A percentile compares a stretch with the other conserved stretches of the same genome.
Conservation (phyloP, 35 echinoderm and acorn worm genomes). For the Lytechinus pictus region DNA sequence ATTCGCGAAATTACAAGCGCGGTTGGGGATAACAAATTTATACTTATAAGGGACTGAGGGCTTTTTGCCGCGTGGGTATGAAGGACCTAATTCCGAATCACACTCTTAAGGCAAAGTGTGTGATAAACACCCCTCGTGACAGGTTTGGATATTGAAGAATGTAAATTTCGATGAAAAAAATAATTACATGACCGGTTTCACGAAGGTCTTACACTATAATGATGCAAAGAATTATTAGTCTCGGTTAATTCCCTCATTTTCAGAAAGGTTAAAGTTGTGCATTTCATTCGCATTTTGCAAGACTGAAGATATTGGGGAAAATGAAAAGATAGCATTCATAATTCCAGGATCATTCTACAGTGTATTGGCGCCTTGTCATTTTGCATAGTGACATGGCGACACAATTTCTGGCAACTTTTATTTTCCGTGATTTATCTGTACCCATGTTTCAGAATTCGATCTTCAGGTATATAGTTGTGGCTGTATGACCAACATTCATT, state of each 20-base stretch:
- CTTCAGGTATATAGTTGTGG: not conserved
- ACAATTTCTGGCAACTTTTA: not conserved
- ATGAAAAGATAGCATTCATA: too few species aligned
- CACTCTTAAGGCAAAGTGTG: not conserved
- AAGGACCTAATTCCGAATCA: conserved; percentile 10
- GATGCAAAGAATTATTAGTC: too few species aligned
- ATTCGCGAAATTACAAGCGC: conserved; percentile 17
- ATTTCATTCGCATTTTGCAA: too few species aligned
- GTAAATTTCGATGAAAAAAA: not conserved
- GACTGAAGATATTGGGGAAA: too few species aligned
- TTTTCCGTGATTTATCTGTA: not conserved
- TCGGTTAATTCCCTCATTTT: too few species aligned
- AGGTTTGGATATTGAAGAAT: not conserved
- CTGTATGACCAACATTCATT: not conserved
- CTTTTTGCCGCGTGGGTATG: not conserved
- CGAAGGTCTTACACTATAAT: not conserved
- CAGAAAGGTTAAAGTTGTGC: too few species aligned
- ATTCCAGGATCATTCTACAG: too few species aligned
- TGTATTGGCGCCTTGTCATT: too few species aligned
- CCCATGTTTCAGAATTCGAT: too few species aligned
- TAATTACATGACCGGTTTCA: not conserved
- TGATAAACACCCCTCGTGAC: not conserved
- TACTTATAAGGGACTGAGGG: not conserved
- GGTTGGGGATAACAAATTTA: conserved; percentile 2
- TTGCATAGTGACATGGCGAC: too few species aligned